Base-by-base conservation (phyloP, 2,797 vertebrate species). In the Liasis olivaceus region DNA sequence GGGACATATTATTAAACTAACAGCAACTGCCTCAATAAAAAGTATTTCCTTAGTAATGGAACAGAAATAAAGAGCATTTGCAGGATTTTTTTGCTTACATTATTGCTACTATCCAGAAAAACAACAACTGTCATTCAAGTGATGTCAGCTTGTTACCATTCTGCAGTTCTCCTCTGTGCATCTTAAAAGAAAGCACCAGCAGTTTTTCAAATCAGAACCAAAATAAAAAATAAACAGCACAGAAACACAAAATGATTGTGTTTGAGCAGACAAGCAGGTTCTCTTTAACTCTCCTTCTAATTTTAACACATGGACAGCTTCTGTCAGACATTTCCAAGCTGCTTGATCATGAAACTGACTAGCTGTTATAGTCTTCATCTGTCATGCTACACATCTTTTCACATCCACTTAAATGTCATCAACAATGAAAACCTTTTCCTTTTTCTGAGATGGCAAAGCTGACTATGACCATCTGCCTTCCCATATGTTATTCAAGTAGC, bases 311-410 rank as follows among this genome's bases (percentile, higher is more conserved):
- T 8, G 58, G 64, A 13, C 58, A 81, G 89, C 15, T 90, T 90
- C 89, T 88, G 31, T 64, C 85, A 90, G 66, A 58, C 31, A 90
- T 66, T 88, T 90, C 85, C 59, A 81, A 88, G 51, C 72, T 59
- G 24, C 60, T 90, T 90, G 92, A 88, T 90, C 69, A 90, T 87
- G 85, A 51, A 84, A 89, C 24, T 22, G 66, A 87, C 81, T 87
- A 87, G 58, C 24, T 93, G 89, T 87, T 90, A 93, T 63, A 62
- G 87, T 93, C 89, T 64, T 93, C 92, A 90, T 93, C 92, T 93
- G 92, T 90, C 89, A 90, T 87, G 66, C 22, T 90, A 42, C 2
- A 7, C 36, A 64, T 93, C 59, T 93, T 54, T 47, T 90, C 89
- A 90, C 66, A 93, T 87, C 85, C 51, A 58, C 66, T 87, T 64